Evolutionary conservation across 2,113 vertebrate species (phyloP), one percentile per base, ranked within the genome.

Genomic region (Hippocampus abdominalis): DNA sequence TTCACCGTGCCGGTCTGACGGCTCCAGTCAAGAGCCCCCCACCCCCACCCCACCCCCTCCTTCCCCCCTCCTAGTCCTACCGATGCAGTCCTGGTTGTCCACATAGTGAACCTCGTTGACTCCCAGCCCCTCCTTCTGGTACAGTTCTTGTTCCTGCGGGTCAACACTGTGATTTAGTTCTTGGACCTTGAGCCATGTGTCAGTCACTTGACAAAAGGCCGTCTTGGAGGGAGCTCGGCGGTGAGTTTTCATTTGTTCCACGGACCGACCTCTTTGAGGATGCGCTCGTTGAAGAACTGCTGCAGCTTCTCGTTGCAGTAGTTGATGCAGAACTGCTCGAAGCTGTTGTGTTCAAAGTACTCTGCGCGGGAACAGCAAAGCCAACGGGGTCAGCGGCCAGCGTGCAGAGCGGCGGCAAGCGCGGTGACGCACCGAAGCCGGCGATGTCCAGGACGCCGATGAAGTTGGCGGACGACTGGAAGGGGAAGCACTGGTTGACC

Each of bases 301-400:
- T 99, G 97, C 80, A 99, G 93, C 63, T 99, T 98, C 91, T 99
- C 97, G 84, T 98, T 98, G 86, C 97, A 99, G 90, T 98, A 99
- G 92, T 98, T 99, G 89, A 99, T 99, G 90, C 97, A 99, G 89
- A 99, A 99, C 66, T 99, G 97, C 89, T 99, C 97, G 76, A 96
- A 99, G 90, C 97, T 99, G 93, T 99, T 99, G 92, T 96, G 97
- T 81, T 99, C 97, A 89, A 99, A 99, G 85, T 99, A 99, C 81
- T 99, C 97, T 99, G 93, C 79, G 75, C 49, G 66, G 20, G 54
- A 36, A 40, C 15, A 21, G 18, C 32, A 46, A 15, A 0, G 40
- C 8, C 20, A 12, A 10, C 1, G n/a, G 23, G 40, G 49, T 12
- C 23, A 18, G 44, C 7, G 16, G 46, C 16, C 3, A 39, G 6